phyloP scores from a whole-genome alignment of 2,888 invertebrate genomes.

The Proisotoma minuta region DNA sequence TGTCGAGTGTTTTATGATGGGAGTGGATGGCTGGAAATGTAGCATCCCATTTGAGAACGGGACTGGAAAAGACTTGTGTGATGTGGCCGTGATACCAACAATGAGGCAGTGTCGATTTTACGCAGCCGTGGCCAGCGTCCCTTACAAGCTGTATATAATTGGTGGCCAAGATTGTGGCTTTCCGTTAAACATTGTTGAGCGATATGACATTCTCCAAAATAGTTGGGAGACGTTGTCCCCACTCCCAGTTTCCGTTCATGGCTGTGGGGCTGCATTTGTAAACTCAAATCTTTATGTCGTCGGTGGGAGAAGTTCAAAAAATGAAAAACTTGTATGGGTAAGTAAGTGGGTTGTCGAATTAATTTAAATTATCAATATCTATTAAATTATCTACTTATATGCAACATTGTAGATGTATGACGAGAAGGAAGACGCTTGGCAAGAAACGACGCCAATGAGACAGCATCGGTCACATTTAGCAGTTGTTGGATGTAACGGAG shows the following conservation, averaged over 20 bases:
- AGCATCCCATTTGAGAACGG: slow-evolving; percentile 47
- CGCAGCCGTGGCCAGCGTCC: slow-evolving; percentile 48
- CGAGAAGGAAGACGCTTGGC: slow-evolving; percentile 47
- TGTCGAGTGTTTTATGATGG: slow-evolving; percentile 49
- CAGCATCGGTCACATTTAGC: slow-evolving; percentile 48
- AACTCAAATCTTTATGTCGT: slow-evolving; percentile 48
- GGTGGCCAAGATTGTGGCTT: slow-evolving; percentile 48
- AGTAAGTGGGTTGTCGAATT: slow-evolving; percentile 3
- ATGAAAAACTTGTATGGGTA: slow-evolving; percentile 48
- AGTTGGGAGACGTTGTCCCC: slow-evolving; percentile 47
- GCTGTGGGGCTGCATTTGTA: slow-evolving; percentile 48
- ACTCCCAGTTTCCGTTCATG: slow-evolving; percentile 47
- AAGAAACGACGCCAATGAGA: slow-evolving; percentile 47
- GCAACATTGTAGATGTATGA: slow-evolving; percentile 48
- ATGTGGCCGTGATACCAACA: slow-evolving; percentile 48
- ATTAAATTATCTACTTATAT: background rate
- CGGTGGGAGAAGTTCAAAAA: slow-evolving; percentile 48
- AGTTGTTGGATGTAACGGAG: slow-evolving; percentile 48
- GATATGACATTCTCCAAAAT: slow-evolving; percentile 48
- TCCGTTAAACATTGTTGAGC: slow-evolving; percentile 48
- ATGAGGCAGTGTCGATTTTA: slow-evolving; percentile 49
- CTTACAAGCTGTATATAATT: slow-evolving; percentile 48
- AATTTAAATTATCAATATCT: background rate
- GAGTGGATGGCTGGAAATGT: slow-evolving; percentile 49
- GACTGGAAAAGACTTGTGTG: slow-evolving; percentile 34